phyloP scores from a whole-genome alignment of 2,797 vertebrate species.

The Avahi laniger region DNA sequence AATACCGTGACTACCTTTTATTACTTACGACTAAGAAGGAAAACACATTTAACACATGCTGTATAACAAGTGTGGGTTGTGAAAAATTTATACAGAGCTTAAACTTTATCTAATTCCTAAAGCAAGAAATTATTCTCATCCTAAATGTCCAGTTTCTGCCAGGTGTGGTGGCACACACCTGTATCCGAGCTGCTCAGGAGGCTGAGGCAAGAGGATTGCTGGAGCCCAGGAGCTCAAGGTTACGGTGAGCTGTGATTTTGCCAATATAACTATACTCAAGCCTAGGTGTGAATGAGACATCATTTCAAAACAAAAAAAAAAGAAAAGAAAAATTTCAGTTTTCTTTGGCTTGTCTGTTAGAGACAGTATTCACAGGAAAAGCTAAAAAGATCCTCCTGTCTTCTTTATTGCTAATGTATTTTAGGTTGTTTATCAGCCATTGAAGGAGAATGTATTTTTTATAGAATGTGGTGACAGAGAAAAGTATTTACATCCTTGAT shows the following conservation, averaged over 20 bases:
- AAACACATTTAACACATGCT: background rate
- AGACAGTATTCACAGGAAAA: background rate
- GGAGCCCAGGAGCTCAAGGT: no score
- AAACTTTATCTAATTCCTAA: constrained; percentile 35
- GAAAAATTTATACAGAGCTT: background rate
- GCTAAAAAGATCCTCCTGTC: background rate
- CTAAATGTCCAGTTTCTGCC: background rate
- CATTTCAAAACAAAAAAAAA: background rate
- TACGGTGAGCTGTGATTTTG: no score
- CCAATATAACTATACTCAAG: no score
- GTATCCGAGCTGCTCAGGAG: no score
- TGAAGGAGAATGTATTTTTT: background rate
- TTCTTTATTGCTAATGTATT: background rate
- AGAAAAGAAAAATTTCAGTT: background rate
- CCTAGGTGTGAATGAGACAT: background rate
- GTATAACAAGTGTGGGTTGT: background rate
- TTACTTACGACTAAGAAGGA: background rate
- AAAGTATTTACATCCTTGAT: background rate
- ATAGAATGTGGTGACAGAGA: background rate
- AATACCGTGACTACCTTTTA: background rate
- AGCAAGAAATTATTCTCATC: background rate
- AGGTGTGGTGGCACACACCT: no score
- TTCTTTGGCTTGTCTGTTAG: background rate
- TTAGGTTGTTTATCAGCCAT: background rate
- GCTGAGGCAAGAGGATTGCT: no score